A percentile compares a stretch with the other conserved stretches of the same genome.
Conservation (phyloP, 1,140 invertebrate species). For the Ruditapes philippinarum region DNA sequence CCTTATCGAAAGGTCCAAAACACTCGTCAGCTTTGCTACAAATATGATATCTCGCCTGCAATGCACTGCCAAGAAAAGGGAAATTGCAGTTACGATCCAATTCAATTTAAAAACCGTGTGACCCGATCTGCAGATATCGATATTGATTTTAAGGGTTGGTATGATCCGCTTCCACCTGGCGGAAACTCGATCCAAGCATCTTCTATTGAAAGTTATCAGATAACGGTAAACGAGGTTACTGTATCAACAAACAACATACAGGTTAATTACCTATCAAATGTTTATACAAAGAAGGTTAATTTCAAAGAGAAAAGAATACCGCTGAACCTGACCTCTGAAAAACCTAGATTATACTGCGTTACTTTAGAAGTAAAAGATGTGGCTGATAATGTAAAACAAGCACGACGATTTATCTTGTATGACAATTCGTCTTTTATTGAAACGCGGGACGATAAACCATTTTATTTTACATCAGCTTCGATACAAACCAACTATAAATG, state of each 20-base stretch:
- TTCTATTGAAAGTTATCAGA: not conserved
- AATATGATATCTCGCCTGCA: not conserved
- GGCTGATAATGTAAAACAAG: slow-evolving; percentile 16
- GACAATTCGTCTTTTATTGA: slow-evolving; percentile 23
- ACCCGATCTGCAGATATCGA: not conserved
- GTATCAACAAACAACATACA: not conserved
- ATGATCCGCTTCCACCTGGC: not conserved
- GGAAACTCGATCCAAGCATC: not conserved
- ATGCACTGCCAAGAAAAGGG: not conserved
- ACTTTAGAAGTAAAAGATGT: slow-evolving; percentile 16
- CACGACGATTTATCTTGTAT: slow-evolving; percentile 16
- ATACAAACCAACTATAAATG: slow-evolving; percentile 30
- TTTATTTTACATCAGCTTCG: slow-evolving; percentile 1
- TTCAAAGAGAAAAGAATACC: not conserved
- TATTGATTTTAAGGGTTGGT: not conserved
- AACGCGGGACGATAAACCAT: not conserved
- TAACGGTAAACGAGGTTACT: not conserved
- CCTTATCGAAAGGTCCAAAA: not conserved
- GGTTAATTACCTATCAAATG: not conserved
- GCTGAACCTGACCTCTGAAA: not conserved
- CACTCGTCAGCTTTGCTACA: not conserved
- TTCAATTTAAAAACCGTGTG: not conserved
- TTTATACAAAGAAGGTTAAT: not conserved
- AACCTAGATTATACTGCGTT: not conserved
- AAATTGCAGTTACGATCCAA: not conserved